A percentile compares a stretch with the other conserved stretches of the same genome.
Conservation (phyloP, 2,888 invertebrate species). For the Pogonocherus hispidulus region DNA sequence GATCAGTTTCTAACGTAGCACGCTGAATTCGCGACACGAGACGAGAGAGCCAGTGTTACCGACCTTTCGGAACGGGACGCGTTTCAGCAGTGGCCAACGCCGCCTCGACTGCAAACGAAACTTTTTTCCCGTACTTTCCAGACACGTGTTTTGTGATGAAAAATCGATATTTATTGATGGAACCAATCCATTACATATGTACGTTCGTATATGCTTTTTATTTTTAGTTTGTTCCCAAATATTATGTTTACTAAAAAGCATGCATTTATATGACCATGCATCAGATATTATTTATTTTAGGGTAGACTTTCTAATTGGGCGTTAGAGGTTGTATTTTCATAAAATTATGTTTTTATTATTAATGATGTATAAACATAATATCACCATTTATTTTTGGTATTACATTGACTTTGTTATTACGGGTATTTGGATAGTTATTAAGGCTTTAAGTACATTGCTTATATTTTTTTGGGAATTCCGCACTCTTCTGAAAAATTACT, state of each 20-base stretch:
- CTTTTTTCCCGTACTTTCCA: constrained; percentile 10
- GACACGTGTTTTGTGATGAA: constrained; percentile 25
- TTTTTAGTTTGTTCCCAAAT: constrained; percentile 1
- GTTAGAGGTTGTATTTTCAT: too few species aligned
- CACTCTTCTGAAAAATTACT: too few species aligned
- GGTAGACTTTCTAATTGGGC: too few species aligned
- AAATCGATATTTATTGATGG: constrained; percentile 14
- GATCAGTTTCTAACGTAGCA: constrained; percentile 24
- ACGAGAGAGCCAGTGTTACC: constrained; percentile 32
- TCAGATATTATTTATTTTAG: too few species aligned
- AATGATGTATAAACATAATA: too few species aligned
- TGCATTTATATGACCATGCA: constrained; percentile 7
- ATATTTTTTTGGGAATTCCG: too few species aligned
- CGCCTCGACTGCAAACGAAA: background rate
- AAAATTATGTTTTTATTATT: too few species aligned
- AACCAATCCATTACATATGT: constrained; percentile 16
- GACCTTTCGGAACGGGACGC: constrained; percentile 33
- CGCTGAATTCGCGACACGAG: constrained; percentile 31
- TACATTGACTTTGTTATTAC: too few species aligned
- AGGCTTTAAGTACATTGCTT: too few species aligned
- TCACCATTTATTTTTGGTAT: too few species aligned
- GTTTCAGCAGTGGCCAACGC: constrained; percentile 15
- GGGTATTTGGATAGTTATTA: too few species aligned
- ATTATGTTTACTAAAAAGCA: background rate
- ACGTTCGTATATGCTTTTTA: constrained; percentile 16